Percentiles rank a stretch among this genome's conserved stretches.
These are phyloP conservation scores for Hoplodrina blanda DNA, from an alignment of 2,888 invertebrate genomes.

Conservation along the genomic window DNA sequence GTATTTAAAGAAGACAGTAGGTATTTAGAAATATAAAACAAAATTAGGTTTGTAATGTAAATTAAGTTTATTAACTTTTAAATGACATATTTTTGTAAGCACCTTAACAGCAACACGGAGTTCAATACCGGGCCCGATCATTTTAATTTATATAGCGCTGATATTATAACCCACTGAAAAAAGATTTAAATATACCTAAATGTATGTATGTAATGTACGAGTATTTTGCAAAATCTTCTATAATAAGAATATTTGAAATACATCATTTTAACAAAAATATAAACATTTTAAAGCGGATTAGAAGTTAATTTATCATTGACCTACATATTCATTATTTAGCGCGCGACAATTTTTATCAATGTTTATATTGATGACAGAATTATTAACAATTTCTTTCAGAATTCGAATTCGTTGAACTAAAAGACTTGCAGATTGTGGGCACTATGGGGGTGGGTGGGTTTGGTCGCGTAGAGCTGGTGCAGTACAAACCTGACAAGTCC, in stretches of 20 bases:
- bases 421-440: slow-evolving; percentile 95
- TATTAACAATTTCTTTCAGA: slow-evolving; percentile 78
- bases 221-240: background rate
- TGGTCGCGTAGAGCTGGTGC: slow-evolving; percentile 96
- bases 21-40: too few relatives aligned
- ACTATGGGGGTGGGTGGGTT: slow-evolving; percentile 98
- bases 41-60: background rate
- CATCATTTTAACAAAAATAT: slow-evolving; percentile 32
- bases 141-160: background rate
- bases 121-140: background rate
- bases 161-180: background rate
- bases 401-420: slow-evolving; percentile 93
- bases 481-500: slow-evolving; percentile 89
- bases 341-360: slow-evolving; percentile 11
- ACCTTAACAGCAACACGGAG: background rate
- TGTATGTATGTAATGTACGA: too few relatives aligned
- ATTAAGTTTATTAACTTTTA: background rate
- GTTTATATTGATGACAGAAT: slow-evolving; percentile 1
- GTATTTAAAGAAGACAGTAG: too few relatives aligned
- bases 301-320: slow-evolving; percentile 35
- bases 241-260: background rate
- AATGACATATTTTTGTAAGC: too few relatives aligned
- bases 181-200: too few relatives aligned
- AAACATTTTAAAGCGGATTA: slow-evolving; percentile 37
- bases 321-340: slow-evolving; percentile 30